phyloP scores from a whole-genome alignment of 23 tunicate species.

The Trididemnum clinides region DNA sequence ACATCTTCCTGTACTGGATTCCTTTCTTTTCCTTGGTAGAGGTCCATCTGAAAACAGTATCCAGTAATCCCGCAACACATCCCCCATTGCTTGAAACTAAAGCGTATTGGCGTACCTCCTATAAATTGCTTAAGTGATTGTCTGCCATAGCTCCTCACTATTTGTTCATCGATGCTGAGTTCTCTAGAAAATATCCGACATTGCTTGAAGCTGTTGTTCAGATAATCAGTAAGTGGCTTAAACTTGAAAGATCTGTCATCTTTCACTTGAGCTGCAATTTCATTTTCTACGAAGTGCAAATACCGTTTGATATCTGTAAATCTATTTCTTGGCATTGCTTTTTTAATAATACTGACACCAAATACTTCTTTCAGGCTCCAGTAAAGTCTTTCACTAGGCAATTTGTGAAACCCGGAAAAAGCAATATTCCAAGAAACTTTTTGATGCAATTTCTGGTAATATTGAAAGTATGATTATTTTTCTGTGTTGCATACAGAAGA shows the following conservation, averaged over 20 bases:
- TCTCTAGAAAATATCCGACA: neutral
- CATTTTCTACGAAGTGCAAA: neutral
- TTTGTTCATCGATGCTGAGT: neutral
- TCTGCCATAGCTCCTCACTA: neutral
- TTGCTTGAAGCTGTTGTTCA: neutral
- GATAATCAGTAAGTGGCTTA: neutral
- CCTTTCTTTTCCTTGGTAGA: neutral
- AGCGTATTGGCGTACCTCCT: neutral
- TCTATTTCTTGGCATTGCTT: conserved; percentile 1
- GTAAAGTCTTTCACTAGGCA: neutral
- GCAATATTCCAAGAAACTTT: neutral
- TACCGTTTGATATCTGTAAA: neutral
- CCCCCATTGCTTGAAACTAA: conserved; percentile 4
- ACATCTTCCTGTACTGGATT: neutral
- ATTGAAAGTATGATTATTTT: neutral
- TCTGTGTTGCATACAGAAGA: neutral
- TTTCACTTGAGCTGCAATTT: neutral
- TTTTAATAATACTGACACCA: neutral
- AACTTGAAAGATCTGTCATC: neutral
- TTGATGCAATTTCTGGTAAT: neutral
- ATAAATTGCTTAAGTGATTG: neutral
- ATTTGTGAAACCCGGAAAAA: neutral
- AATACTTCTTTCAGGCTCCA: neutral
- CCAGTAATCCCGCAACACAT: neutral
- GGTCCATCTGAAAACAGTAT: neutral